Evolutionary conservation across 2,888 invertebrate genomes (phyloP), one percentile per base, ranked within the genome.

Genomic region (Cartodere bifasciata): DNA sequence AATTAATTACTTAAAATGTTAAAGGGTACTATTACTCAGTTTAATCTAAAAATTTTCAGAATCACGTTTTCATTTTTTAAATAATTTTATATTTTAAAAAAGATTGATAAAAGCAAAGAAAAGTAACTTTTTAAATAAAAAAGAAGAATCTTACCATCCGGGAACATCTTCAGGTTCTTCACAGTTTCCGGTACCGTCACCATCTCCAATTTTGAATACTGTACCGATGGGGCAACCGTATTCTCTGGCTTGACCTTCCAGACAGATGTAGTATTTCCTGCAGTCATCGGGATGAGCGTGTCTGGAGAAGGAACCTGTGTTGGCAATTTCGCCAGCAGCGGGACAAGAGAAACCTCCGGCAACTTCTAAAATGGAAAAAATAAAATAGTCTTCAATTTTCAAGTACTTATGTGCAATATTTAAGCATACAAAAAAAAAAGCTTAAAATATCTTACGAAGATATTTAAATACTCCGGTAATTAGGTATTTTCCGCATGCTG

Each of bases 151-250:
- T 82, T 63, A 87, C 88, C 90, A 91, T 74, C 90, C 91, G 62
- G 83, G 85, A 68, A 91, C 91, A 60, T 88, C 87, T 67, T 88
- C 88, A 44, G 91, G 91, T 57, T 90, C 90, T 64, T 87, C 85
- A 63, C 91, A 92, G 70, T 86, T 86, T 45, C 90, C 88, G 47
- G 82, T 79, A 52, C 87, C 90, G 48, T 90, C 88, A 52, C 78
- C 65, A 53, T 85, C 85, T 37, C 88, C 88, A 62, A 90, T 88
- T 63, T 88, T 87, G 79, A 90, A 92, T 30, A 91, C 91, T 34
- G 90, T 90, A 34, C 91, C 91, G 56, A 92, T 86, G 52, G 90
- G 90, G 68, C 91, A 92, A 42, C 91, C 91, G 62, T 91, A 91
- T 62, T 91, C 90, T 45, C 91, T 75, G 42, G 91, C 85, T 35